Evolutionary conservation across 2,113 vertebrate genomes (phyloP), one percentile per base, ranked within the genome.

Genomic region (Hippocampus guttulatus): DNA sequence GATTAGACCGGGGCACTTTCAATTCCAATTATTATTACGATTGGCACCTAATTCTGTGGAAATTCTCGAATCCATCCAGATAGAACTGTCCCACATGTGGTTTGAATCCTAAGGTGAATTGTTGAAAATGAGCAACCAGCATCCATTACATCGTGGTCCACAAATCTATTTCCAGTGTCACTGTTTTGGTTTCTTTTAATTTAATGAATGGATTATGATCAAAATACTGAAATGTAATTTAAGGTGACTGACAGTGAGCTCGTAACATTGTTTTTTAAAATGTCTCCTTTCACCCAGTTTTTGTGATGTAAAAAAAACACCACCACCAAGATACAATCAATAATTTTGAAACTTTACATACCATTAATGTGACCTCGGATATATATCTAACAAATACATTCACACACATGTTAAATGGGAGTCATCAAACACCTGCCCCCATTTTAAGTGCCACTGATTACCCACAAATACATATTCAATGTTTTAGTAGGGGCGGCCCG

Each of bases 201-300:
- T 43, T 55, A 49, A 57, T 77, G 58, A 72, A 76, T 76, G 69
- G 49, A 57, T 81, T 12, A 71, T 67, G 72, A 77, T 5, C 7
- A 18, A n/a, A 8, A 38, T 47, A 54, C 52, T 64, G 33, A 63
- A 57, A 67, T 63, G 60, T 70, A 70, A 66, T 72, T 51, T 67
- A 25, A 67, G 43, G 57, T 71, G 61, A 68, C 71, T 69, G 64
- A 63, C 57, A 38, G 60, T 72, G 61, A 76, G 38, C 58, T 65
- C 51, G 15, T 55, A 23, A 33, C 23, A 57, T 66, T 23, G 10
- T 10, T 38, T 71, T 60, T 45, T 55, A 49, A 33, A 33, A 15
- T 25, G 40, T 10, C 38, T 54, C 33, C 23, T 18, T 45, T 71
- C 49, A 51, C 20, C 16, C 7, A 51, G 49, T 20, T 51, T 20